Base-by-base conservation (phyloP, 2,888 invertebrate species). In the Platycheirus rosarum region DNA sequence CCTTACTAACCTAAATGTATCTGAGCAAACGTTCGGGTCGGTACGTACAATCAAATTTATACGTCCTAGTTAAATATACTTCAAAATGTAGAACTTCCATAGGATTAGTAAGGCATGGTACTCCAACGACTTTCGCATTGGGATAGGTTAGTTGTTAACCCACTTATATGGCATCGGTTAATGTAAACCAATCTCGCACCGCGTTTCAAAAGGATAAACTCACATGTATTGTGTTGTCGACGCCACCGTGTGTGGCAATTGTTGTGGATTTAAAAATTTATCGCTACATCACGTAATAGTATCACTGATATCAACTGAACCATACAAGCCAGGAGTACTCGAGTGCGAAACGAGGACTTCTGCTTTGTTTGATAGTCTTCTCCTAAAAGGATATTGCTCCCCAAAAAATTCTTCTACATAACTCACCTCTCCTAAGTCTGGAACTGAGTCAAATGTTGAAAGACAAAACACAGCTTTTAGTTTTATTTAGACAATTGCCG, bases 131-230 rank as follows among this genome's bases (percentile, higher is more conserved):
- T 69, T 74, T 57, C n/a, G 9, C 23, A 57, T 79, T 79, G 79
- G 35, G 74, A 18, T 60, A 79, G 79, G 69, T 79, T 74, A 74
- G 78, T 68, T 71, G 9, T 7, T 49, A 63, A 32, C 55, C 69
- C 44, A 69, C 9, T 66, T 78, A 48, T 40, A 23, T n/a, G n/a
- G 32, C 16, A 40, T 65, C 63, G 63, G 79, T 69, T 74, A 69
- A 65, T 57, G 49, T 63, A 29, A 23, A 55, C 49, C 68, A 74
- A 44, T 57, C 18, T 26, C 42, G 55, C 48, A 23, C 57, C 55
- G 42, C 55, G 23, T 18, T 53, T 20, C 0, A 35, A 48, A 9
- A 46, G 26, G 2, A 48, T 44, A 37, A 49, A n/a, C n/a, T n/a
- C n/a, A n/a, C n/a, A n/a, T 14, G 1, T 18, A 49, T 23, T 26